These are phyloP conservation scores for Sinohyriopsis cumingii DNA, from an alignment of 2,888 invertebrate genomes.

Conservation along the genomic window DNA sequence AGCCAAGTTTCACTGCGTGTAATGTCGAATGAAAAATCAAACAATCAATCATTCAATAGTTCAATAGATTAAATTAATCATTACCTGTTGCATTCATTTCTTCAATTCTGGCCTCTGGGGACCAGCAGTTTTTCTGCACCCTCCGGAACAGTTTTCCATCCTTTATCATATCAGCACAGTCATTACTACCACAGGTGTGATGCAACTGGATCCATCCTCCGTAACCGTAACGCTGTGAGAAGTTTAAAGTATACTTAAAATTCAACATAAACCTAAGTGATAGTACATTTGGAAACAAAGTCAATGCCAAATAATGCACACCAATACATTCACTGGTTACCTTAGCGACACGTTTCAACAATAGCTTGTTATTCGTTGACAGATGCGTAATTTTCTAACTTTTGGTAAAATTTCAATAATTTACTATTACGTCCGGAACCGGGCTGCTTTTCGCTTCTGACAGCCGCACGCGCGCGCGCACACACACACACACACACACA, in stretches of 20 bases:
- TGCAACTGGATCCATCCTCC: slow-evolving; percentile 75
- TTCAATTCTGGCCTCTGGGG: slow-evolving; percentile 71
- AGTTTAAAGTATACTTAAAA: neutral
- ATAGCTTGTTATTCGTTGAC: too few species aligned
- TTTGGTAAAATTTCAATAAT: too few species aligned
- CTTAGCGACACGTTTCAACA: too few species aligned
- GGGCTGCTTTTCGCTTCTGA: too few species aligned
- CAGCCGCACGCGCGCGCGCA: too few species aligned
- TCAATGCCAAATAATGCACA: too few species aligned
- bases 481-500: too few species aligned
- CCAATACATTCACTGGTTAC: too few species aligned
- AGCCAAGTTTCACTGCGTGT: neutral
- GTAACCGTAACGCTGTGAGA: slow-evolving; percentile 74
- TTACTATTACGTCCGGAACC: too few species aligned
- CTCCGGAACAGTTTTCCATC: slow-evolving; percentile 75
- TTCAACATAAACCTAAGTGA: neutral
- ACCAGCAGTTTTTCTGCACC: slow-evolving; percentile 76
- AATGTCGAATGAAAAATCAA: neutral
- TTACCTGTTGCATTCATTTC: slow-evolving; percentile 75
- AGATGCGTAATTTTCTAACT: too few species aligned
- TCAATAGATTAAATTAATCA: neutral
- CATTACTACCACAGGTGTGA: slow-evolving; percentile 65
- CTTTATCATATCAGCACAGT: slow-evolving; percentile 73
- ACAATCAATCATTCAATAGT: neutral
- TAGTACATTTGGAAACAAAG: too few species aligned